Conservation (phyloP, 2,797 vertebrate species). For the Gastrophryne carolinensis region DNA sequence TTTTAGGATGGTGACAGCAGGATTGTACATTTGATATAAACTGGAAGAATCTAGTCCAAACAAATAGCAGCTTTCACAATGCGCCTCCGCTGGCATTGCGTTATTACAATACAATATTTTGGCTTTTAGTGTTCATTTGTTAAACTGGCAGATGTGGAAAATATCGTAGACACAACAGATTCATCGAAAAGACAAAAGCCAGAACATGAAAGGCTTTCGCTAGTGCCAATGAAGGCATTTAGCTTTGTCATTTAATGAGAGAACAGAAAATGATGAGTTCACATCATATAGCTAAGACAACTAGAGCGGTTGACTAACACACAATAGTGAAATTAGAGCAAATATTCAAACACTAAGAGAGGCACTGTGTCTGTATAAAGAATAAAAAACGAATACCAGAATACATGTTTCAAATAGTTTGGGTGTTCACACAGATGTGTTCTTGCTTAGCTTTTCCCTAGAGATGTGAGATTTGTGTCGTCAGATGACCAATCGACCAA, state of each 20-base stretch:
- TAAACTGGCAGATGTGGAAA: background rate
- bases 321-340: no score
- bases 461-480: no score
- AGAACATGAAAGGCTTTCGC: background rate
- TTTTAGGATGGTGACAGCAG: background rate
- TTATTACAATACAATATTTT: background rate
- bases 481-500: no score
- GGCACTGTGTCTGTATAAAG: no score
- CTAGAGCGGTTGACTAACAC: no score
- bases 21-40: conserved; percentile 5
- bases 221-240: background rate
- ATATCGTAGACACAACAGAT: background rate
- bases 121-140: conserved; percentile 1
- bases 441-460: no score
- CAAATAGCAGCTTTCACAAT: background rate
- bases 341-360: no score
- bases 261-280: background rate
- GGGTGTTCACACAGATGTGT: no score
- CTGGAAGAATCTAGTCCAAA: background rate
- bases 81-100: background rate
- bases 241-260: background rate
- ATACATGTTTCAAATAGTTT: no score
- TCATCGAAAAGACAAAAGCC: background rate
- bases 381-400: no score
- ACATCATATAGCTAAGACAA: background rate